phyloP scores from a whole-genome alignment of 2,797 vertebrate species.

The Micrastur ruficollis region DNA sequence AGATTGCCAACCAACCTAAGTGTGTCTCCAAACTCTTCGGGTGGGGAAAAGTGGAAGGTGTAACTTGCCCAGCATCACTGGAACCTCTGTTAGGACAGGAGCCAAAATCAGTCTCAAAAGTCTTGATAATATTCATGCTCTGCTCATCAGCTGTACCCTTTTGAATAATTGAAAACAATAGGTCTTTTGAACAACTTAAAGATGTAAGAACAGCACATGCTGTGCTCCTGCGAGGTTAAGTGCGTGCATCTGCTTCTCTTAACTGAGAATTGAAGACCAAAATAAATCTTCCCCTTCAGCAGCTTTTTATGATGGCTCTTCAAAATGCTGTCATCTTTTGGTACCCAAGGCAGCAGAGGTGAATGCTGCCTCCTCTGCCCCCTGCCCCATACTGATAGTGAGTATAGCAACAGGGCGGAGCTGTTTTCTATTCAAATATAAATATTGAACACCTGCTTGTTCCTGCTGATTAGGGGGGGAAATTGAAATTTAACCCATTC shows the following conservation, averaged over 20 bases:
- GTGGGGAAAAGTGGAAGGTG: background rate
- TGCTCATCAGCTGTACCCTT: background rate
- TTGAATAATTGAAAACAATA: background rate
- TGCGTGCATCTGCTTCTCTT: background rate
- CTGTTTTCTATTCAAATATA: background rate
- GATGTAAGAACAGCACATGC: background rate
- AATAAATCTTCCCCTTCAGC: background rate
- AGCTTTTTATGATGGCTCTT: background rate
- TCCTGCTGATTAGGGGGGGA: background rate
- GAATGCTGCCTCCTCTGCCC: background rate
- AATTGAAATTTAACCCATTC: background rate
- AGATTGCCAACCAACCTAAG: background rate
- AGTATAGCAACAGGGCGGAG: background rate
- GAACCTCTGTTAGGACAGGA: background rate
- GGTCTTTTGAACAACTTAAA: background rate
- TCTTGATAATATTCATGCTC: background rate
- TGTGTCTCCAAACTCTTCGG: background rate
- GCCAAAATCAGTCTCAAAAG: background rate
- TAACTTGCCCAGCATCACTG: background rate
- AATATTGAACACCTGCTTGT: background rate
- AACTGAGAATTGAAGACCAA: background rate
- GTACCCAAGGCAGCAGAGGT: background rate
- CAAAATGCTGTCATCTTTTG: background rate
- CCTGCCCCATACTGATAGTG: fast-evolving
- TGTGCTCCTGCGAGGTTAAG: background rate